Evolutionary conservation across 2,888 invertebrate species (phyloP).

Genomic region (Dilophus febrilis): DNA sequence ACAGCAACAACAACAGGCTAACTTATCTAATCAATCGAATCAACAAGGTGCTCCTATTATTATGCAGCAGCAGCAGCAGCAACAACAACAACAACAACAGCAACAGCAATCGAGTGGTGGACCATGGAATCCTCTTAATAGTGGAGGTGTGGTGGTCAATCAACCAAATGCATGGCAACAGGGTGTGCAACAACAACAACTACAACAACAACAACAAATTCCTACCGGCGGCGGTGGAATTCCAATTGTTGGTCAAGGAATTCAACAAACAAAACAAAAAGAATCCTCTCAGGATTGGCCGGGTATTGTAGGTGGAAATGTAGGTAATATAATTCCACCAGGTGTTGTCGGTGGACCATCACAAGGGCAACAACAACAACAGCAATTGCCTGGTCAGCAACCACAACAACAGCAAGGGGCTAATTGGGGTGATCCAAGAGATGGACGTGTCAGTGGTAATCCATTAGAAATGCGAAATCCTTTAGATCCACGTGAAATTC

Average conservation of each 20-base stretch:
- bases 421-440: constrained; percentile 42
- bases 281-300: too few relatives aligned
- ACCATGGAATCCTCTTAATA: too few relatives aligned
- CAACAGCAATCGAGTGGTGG: constrained; percentile 34
- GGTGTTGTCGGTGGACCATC: constrained; percentile 13
- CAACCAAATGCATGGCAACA: not conserved
- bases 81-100: constrained; percentile 24
- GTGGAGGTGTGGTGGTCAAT: too few relatives aligned
- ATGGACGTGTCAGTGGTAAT: constrained; percentile 31
- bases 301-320: constrained; percentile 19
- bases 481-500: constrained; percentile 34
- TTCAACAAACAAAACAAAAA: constrained; percentile 35
- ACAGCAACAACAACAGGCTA: constrained; percentile 13
- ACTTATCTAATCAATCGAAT: too few relatives aligned
- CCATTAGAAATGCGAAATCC: constrained; percentile 35
- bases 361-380: too few relatives aligned
- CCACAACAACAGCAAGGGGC: too few relatives aligned
- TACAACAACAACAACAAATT: not conserved
- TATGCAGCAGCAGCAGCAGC: constrained; percentile 32
- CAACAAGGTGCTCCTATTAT: too few relatives aligned
- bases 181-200: not conserved
- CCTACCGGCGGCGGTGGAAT: not conserved
- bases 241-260: constrained; percentile 51
- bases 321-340: constrained; percentile 33
- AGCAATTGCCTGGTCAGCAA: too few relatives aligned